These are phyloP conservation scores for Gambusia holbrooki DNA, from an alignment of 2,113 vertebrate species.

Conservation along the genomic window DNA sequence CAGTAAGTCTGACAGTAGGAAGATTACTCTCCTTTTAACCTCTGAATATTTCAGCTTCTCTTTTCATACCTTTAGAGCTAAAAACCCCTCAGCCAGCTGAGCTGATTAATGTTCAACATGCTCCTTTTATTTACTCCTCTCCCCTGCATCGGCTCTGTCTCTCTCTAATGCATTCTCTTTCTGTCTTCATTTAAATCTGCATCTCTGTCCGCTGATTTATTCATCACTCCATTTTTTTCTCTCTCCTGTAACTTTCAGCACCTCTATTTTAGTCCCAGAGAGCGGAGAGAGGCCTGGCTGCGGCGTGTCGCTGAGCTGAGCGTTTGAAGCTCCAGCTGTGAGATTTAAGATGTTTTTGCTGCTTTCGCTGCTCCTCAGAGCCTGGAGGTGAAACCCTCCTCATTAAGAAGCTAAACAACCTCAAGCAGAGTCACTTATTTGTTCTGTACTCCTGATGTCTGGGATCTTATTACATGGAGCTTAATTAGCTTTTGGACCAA, in stretches of 20 bases:
- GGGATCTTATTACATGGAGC: background rate
- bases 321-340: background rate
- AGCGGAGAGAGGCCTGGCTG: background rate
- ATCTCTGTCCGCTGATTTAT: conserved; percentile 54
- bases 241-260: conserved; percentile 35
- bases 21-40: background rate
- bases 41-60: background rate
- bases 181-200: conserved; percentile 32
- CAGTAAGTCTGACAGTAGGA: background rate
- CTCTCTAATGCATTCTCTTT: conserved; percentile 17
- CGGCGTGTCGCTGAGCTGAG: background rate
- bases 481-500: background rate
- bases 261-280: conserved; percentile 56
- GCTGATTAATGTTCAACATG: conserved; percentile 1
- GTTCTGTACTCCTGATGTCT: background rate
- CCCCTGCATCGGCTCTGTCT: background rate
- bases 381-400: background rate
- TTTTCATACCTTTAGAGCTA: background rate
- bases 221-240: conserved; percentile 59
- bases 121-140: conserved; percentile 14
- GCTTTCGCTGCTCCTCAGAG: background rate
- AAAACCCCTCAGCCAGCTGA: background rate
- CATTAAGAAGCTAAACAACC: background rate
- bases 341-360: background rate
- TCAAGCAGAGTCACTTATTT: background rate